These are phyloP conservation scores for Sylvicola cinctus DNA, from an alignment of 2,888 invertebrate genomes.

Conservation along the genomic window DNA sequence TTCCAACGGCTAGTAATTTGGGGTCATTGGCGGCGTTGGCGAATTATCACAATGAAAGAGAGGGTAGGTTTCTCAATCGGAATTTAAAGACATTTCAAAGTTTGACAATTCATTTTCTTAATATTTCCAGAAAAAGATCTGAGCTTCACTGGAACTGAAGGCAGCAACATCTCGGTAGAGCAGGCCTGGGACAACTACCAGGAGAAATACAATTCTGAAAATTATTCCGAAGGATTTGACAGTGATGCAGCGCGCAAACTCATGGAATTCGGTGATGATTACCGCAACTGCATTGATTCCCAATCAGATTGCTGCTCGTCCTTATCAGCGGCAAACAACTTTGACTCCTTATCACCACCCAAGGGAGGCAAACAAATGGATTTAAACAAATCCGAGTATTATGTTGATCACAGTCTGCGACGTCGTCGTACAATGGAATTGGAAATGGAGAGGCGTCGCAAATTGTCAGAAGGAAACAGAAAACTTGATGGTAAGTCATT, in stretches of 20 bases:
- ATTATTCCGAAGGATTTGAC: constrained; percentile 71
- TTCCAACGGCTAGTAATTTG: constrained; percentile 19
- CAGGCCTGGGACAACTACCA: constrained; percentile 93
- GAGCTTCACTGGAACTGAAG: constrained; percentile 41
- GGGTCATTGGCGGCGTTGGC: constrained; percentile 24
- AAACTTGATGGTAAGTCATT: constrained; percentile 6
- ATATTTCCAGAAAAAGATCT: constrained; percentile 23
- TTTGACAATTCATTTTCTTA: constrained; percentile 1
- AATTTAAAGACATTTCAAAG: too few species aligned
- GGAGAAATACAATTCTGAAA: constrained; percentile 82
- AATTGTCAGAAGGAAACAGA: constrained; percentile 4
- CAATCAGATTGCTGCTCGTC: constrained; percentile 73
- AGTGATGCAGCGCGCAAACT: constrained; percentile 65
- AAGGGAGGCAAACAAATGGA: constrained; percentile 8
- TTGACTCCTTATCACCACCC: constrained; percentile 28
- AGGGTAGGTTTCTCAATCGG: constrained; percentile 13
- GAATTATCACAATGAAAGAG: constrained; percentile 21
- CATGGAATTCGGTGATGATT: constrained; percentile 77
- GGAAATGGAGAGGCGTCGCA: constrained; percentile 21
- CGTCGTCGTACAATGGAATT: constrained; percentile 22
- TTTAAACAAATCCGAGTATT: neutral
- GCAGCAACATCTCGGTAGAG: constrained; percentile 68
- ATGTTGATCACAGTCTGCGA: neutral
- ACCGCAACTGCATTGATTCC: constrained; percentile 71
- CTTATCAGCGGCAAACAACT: constrained; percentile 40